Conservation (phyloP, 1,140 invertebrate species). For the Cheumatopsyche charites region DNA sequence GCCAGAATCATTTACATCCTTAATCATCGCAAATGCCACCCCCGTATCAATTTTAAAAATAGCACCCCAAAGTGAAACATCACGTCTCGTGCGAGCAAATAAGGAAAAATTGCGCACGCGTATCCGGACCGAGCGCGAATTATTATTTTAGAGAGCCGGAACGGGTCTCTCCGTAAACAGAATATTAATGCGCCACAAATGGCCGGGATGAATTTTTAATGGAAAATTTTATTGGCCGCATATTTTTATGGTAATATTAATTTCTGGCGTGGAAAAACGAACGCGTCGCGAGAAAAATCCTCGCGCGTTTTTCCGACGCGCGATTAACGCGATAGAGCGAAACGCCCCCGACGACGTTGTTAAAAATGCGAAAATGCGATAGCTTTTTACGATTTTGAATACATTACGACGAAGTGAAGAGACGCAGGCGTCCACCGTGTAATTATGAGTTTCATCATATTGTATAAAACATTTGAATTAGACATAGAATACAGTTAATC, state of each 20-base stretch:
- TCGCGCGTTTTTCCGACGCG: background rate
- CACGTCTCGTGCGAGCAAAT: background rate
- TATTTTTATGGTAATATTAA: conserved; percentile 43
- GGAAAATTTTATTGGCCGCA: conserved; percentile 45
- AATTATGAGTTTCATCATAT: no score
- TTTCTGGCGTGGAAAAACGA: conserved; percentile 27
- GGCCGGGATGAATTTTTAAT: conserved; percentile 45
- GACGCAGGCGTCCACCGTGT: no score
- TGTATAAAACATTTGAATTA: no score
- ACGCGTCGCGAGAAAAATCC: background rate
- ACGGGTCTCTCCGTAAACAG: conserved; percentile 41
- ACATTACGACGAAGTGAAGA: no score
- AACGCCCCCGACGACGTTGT: no score
- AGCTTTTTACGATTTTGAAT: no score
- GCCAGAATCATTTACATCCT: no score
- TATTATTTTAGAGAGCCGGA: conserved; percentile 18
- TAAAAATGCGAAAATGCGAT: no score
- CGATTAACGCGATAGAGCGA: background rate
- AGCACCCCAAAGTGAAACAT: no score
- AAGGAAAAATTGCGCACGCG: conserved; percentile 4
- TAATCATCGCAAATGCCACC: no score
- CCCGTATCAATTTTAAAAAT: no score
- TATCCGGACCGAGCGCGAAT: background rate
- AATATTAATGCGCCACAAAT: conserved; percentile 47
- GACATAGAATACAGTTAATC: no score